Base-by-base conservation (phyloP, 2,888 invertebrate genomes). In the Hyposoter dolosus region DNA sequence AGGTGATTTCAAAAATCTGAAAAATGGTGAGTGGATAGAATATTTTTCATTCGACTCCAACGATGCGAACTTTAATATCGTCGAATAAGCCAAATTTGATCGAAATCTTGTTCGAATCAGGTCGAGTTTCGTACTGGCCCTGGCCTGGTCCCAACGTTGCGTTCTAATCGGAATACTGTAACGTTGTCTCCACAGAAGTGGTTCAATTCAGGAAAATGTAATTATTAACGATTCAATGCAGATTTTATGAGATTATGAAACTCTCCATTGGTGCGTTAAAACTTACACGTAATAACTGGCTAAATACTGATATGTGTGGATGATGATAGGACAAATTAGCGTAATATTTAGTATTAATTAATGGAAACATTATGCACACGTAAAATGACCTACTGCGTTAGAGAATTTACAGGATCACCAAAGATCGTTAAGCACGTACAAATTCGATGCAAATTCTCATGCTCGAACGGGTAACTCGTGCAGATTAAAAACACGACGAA, bases 221-320 rank as follows among this genome's bases (percentile, higher is more conserved):
- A 53, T 74, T 40, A 68, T 43, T 23, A 23, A 19, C 43, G 23
- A 23, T 45, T 60, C 15, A 15, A 60, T 60, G 5, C 4, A 53
- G 35, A 35, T 28, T 53, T 69, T 3, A n/a, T 35, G 17, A 35
- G 10, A 71, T 69, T 71, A 71, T 15, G 47, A 28, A 71, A 71
- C 32, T 71, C 17, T 47, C 19, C 28, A 12, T 28, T 71, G 28
- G 32, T 32, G 32, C 32, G 32, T 47, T 50, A 71, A 47, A 19
- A 32, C 12, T 47, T 71, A 43, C 12, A 23, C 15, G 32, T 60
- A 60, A 28, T 60, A 4, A 5, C 23, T 15, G 15, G 28, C 28
- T 60, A 28, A 28, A 28, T 60, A 60, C 28, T 60, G 28, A 60
- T 60, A 15, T 60, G 28, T 15, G 15, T 6, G 28, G 60, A 28